Evolutionary conservation across 2,113 vertebrate genomes (phyloP).

Genomic region (Aldabrachelys gigantea): DNA sequence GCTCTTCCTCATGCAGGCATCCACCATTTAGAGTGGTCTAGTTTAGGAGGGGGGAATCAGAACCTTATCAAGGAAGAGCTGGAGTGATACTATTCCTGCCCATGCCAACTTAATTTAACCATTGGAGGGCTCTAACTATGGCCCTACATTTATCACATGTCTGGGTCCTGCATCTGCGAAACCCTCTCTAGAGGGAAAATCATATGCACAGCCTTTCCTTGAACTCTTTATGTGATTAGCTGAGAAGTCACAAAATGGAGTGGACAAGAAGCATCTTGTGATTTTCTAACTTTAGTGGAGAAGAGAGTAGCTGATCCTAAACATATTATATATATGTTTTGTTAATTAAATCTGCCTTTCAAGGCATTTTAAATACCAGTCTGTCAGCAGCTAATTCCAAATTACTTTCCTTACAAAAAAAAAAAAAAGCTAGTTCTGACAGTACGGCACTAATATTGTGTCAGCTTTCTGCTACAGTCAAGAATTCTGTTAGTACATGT

Average conservation of each 20-base stretch:
- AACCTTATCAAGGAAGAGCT: not conserved
- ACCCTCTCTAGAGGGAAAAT: not conserved
- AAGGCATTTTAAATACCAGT: slow-evolving; percentile 23
- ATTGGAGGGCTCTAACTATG: not conserved
- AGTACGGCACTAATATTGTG: not conserved
- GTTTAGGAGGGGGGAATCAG: not conserved
- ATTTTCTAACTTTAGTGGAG: not conserved
- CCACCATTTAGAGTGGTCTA: not conserved
- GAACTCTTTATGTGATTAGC: not conserved
- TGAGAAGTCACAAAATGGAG: not conserved
- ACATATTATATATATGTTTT: not conserved
- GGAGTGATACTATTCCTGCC: not conserved
- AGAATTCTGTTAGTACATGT: slow-evolving; percentile 46
- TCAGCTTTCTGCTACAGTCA: slow-evolving; percentile 27
- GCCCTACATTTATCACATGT: not conserved
- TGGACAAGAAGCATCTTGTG: not conserved
- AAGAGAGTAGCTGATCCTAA: not conserved
- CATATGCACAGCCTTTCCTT: not conserved
- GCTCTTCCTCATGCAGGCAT: not conserved
- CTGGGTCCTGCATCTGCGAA: not conserved
- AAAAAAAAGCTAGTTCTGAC: not conserved
- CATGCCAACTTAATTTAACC: not conserved
- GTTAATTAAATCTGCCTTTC: slow-evolving; percentile 38
- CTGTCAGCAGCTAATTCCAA: slow-evolving; percentile 24
- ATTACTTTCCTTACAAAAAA: slow-evolving; percentile 18